Base-by-base conservation (phyloP, 2,888 invertebrate genomes). In the Rhagonycha lutea region DNA sequence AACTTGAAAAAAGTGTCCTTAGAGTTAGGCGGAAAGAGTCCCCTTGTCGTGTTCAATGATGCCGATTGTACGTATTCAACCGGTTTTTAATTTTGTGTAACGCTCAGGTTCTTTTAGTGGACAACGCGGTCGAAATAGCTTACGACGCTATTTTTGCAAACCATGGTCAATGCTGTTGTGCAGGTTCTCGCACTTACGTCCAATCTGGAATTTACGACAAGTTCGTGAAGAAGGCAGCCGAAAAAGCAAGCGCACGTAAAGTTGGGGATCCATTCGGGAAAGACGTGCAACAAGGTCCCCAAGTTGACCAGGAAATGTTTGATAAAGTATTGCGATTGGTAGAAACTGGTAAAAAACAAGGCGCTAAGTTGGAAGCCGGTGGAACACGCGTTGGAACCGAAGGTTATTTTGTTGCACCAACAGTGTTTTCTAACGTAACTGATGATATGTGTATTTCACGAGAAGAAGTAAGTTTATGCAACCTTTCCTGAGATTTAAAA, bases 11-110 rank as follows among this genome's bases (percentile, higher is more conserved):
- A 94, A 73, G 92, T 96, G 0, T 93, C 94, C 3, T 88, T 98
- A 73, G 97, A 97, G 86, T 89, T 97, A 61, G 97, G 97, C 61
- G 97, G 97, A 76, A 97, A 97, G 87, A 95, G 95, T 85, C 96
- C 97, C 0, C 88, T 96, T 14, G 94, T 97, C 14, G 90, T 97
- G 12, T 95, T 95, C 84, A 92, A 94, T 79, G 96, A 96, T 88
- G 94, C 91, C 65, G 91, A 96, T 85, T 88, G 95, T 95, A 88
- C 89, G 89, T 47, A n/a, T n/a, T 47, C n/a, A n/a, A n/a, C 7
- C n/a, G 7, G n/a, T n/a, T 12, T 47, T 47, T n/a, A 7, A 47
- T 47, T 32, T 32, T 2, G 0, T 8, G 2, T 47, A 47, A 47
- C 2, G n/a, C 8, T 47, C 7, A 5, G 2, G 11, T 0, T n/a